Evolutionary conservation across 2,797 vertebrate species (phyloP).

Genomic region (Acrocephalus scirpaceus): DNA sequence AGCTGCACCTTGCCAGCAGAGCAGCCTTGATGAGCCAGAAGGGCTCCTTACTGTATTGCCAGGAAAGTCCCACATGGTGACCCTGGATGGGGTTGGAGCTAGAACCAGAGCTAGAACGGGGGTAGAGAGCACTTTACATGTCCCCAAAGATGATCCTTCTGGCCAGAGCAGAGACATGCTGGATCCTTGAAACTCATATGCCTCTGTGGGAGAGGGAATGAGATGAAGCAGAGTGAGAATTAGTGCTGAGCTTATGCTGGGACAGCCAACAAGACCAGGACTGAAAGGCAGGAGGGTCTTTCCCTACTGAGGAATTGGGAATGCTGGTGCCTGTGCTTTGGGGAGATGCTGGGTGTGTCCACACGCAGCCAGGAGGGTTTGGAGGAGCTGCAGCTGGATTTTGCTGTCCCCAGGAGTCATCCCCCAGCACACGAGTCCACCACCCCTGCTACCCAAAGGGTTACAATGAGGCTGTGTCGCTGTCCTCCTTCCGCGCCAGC

Average conservation of each 20-base stretch:
- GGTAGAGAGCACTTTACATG: not conserved
- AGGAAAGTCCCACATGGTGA: not conserved
- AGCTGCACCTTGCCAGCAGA: not conserved
- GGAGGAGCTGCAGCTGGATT: not conserved
- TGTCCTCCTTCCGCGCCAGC: constrained; percentile 71
- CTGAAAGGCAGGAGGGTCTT: not conserved
- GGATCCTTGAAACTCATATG: not conserved
- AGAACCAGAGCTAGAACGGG: not conserved
- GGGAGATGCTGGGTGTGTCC: not conserved
- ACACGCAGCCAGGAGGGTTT: not conserved
- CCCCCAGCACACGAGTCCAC: not conserved
- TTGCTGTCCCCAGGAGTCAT: not conserved
- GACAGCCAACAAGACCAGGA: not conserved
- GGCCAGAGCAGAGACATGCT: not conserved
- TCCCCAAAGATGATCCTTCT: not conserved
- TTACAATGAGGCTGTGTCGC: constrained; percentile 30
- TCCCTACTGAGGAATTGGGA: not conserved
- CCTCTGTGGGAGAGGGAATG: not conserved
- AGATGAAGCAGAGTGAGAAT: not conserved
- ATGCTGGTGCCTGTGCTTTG: fast-evolving
- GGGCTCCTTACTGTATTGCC: not conserved
- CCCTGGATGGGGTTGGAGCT: not conserved
- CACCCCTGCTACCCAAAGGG: constrained; percentile 85
- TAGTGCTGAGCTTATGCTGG: not conserved
- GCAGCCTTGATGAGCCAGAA: not conserved